These are phyloP conservation scores for Cephus runcator DNA, from an alignment of 2,888 invertebrate species.

Conservation along the genomic window DNA sequence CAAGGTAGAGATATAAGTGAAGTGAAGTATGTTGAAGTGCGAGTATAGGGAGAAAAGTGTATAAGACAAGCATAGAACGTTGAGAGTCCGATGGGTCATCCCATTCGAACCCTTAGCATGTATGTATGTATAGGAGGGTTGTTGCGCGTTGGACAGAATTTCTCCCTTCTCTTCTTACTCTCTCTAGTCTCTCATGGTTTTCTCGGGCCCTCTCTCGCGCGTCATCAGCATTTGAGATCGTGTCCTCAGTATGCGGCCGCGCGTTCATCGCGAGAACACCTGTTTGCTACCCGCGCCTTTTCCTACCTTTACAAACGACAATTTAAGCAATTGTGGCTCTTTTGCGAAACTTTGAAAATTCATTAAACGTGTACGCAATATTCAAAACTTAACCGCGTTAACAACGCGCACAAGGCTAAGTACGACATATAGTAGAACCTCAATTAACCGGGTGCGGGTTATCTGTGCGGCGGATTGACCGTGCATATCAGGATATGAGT, in stretches of 20 bases:
- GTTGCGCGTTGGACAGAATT: slow-evolving; percentile 30
- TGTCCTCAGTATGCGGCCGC: slow-evolving; percentile 49
- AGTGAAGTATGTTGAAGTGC: background rate
- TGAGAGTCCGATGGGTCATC: background rate
- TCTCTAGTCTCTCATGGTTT: background rate
- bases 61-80: background rate
- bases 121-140: slow-evolving; percentile 6
- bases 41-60: background rate
- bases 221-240: slow-evolving; percentile 12
- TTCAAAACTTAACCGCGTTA: background rate
- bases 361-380: background rate
- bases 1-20: too few species aligned
- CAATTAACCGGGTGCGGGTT: slow-evolving; percentile 2
- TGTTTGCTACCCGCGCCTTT: slow-evolving; percentile 35
- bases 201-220: slow-evolving; percentile 6
- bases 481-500: background rate
- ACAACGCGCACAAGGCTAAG: background rate
- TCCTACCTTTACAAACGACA: background rate
- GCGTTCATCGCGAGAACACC: slow-evolving; percentile 50
- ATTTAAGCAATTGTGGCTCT: background rate
- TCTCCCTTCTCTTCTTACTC: slow-evolving; percentile 5
- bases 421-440: background rate
- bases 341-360: background rate
- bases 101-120: background rate
- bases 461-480: background rate